Evolutionary conservation across 2,888 invertebrate species (phyloP).

Genomic region (Apodemia mormo): DNA sequence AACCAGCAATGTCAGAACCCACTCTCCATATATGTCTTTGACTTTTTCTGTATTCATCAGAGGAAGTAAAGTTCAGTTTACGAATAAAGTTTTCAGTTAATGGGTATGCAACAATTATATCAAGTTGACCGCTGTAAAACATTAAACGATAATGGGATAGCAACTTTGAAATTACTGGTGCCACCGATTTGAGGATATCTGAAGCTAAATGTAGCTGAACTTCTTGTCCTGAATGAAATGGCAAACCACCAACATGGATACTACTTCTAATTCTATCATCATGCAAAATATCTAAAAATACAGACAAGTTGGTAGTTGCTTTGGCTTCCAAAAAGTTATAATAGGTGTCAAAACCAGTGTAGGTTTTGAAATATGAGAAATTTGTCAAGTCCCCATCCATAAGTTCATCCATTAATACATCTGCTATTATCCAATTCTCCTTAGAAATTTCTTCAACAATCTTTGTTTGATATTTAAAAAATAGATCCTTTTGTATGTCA

Average conservation of each 20-base stretch:
- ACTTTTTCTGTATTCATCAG: conserved; percentile 83
- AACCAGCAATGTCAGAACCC: conserved; percentile 86
- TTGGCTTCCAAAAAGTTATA: conserved; percentile 85
- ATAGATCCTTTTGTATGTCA: conserved; percentile 75
- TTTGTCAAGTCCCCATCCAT: conserved; percentile 70
- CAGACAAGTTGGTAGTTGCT: conserved; percentile 65
- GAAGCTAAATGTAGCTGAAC: conserved; percentile 76
- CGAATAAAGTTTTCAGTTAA: conserved; percentile 84
- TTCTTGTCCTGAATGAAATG: conserved; percentile 67
- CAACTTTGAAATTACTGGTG: conserved; percentile 63
- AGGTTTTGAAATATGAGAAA: conserved; percentile 80
- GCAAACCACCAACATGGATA: conserved; percentile 83
- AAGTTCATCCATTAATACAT: conserved; percentile 85
- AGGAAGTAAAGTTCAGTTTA: conserved; percentile 84
- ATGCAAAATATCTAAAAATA: conserved; percentile 55
- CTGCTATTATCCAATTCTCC: conserved; percentile 84
- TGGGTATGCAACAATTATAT: conserved; percentile 84
- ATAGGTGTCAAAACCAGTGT: conserved; percentile 88
- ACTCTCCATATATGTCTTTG: conserved; percentile 85
- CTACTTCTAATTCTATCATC: conserved; percentile 68
- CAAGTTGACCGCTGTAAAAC: conserved; percentile 85
- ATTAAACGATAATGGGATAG: conserved; percentile 77
- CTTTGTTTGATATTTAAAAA: conserved; percentile 82
- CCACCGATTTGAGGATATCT: conserved; percentile 83
- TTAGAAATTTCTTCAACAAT: conserved; percentile 81